These are phyloP conservation scores for Sarcophaga rosellei DNA, from an alignment of 2,888 invertebrate genomes.

Conservation along the genomic window DNA sequence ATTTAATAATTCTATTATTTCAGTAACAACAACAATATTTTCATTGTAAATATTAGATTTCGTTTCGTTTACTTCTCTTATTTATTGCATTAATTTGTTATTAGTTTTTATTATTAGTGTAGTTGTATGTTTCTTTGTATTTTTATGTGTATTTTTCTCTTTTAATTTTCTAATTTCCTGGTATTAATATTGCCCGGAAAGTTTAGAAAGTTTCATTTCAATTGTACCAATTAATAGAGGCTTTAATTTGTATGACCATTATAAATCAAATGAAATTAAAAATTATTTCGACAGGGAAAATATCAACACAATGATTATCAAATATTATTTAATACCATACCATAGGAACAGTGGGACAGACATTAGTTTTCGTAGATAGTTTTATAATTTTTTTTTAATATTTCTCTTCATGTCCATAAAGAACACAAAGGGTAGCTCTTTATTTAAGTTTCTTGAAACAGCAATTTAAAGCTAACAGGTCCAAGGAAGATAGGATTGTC, in stretches of 20 bases:
- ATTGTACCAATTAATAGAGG: background rate
- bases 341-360: too few species aligned
- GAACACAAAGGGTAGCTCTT: too few species aligned
- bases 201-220: background rate
- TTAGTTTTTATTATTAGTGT: slow-evolving; percentile 21
- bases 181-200: slow-evolving; percentile 25
- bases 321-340: too few species aligned
- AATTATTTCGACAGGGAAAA: background rate
- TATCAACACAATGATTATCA: too few species aligned
- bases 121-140: slow-evolving; percentile 15
- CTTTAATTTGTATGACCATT: background rate
- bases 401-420: too few species aligned
- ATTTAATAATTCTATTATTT: slow-evolving; percentile 48
- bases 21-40: slow-evolving; percentile 47
- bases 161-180: slow-evolving; percentile 22
- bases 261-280: background rate
- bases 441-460: too few species aligned
- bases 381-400: too few species aligned
- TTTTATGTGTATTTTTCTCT: slow-evolving; percentile 1
- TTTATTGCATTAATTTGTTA: background rate
- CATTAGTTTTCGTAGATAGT: too few species aligned
- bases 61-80: background rate
- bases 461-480: too few species aligned
- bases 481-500: too few species aligned
- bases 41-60: background rate